Percentiles rank a stretch among this genome's conserved stretches.
Evolutionary conservation across 2,888 invertebrate genomes (phyloP).

Genomic region (Leptinotarsa tumamoca): DNA sequence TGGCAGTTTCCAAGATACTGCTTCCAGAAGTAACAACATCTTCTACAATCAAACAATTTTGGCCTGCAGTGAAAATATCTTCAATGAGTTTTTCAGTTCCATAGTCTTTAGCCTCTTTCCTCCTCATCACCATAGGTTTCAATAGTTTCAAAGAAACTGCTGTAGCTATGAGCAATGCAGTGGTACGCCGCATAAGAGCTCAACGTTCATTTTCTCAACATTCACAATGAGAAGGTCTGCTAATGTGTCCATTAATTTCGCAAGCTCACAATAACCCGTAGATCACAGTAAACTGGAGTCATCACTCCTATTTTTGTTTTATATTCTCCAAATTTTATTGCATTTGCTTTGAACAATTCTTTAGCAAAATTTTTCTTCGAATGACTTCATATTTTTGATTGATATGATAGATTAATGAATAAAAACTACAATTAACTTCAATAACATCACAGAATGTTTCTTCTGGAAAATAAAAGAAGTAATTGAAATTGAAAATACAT

Average conservation of each 20-base stretch:
- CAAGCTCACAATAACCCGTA: constrained; percentile 89
- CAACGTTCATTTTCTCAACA: constrained; percentile 66
- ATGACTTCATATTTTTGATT: constrained; percentile 1
- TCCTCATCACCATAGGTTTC: constrained; percentile 88
- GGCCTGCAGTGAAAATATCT: constrained; percentile 78
- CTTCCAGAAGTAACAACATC: constrained; percentile 86
- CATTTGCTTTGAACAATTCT: constrained; percentile 79
- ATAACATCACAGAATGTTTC: no score
- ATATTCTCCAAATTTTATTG: constrained; percentile 94
- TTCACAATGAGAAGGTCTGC: constrained; percentile 72
- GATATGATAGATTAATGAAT: no score
- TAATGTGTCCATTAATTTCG: constrained; percentile 67
- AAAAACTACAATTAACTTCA: no score
- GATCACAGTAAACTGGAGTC: constrained; percentile 96
- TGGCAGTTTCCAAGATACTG: constrained; percentile 68
- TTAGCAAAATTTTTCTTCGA: constrained; percentile 72
- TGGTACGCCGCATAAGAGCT: constrained; percentile 95
- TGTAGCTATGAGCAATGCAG: constrained; percentile 94
- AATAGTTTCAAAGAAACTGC: constrained; percentile 79
- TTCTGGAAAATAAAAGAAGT: no score
- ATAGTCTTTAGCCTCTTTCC: constrained; percentile 95
- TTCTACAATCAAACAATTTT: constrained; percentile 90
- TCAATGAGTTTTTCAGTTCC: constrained; percentile 97
- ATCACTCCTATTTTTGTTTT: constrained; percentile 91
- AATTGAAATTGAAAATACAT: constrained; percentile 85